These are phyloP conservation scores for Eumacrocentrus americanus DNA, from an alignment of 2,888 invertebrate species.

Conservation along the genomic window DNA sequence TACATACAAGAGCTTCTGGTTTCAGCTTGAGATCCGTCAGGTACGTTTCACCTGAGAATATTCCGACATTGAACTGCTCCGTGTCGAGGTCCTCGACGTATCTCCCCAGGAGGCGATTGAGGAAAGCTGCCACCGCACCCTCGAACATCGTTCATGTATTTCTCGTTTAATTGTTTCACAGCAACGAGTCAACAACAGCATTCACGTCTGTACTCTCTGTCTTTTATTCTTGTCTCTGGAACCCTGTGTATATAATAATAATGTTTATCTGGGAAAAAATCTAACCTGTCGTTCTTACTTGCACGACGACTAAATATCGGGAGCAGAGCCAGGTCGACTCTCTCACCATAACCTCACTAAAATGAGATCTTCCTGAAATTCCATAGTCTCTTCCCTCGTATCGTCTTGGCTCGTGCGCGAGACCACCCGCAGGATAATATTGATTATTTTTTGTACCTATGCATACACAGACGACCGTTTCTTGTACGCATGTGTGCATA, in stretches of 20 bases:
- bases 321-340: background rate
- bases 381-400: background rate
- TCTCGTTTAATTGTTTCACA: background rate
- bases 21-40: constrained; percentile 78
- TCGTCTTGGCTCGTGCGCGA: constrained; percentile 13
- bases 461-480: constrained; percentile 8
- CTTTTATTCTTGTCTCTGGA: too few relatives aligned
- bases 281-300: background rate
- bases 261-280: background rate
- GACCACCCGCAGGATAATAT: constrained; percentile 16
- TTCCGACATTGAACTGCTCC: constrained; percentile 82
- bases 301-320: background rate
- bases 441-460: constrained; percentile 16
- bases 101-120: constrained; percentile 81
- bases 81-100: constrained; percentile 84
- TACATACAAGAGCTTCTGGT: constrained; percentile 81
- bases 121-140: constrained; percentile 77
- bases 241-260: background rate
- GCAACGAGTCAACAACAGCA: background rate
- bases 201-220: too few relatives aligned
- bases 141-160: constrained; percentile 69
- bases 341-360: constrained; percentile 16
- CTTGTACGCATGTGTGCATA: constrained; percentile 21
- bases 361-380: constrained; percentile 4
- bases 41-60: constrained; percentile 81